A percentile compares a stretch with the other conserved stretches of the same genome.
Conservation (phyloP, 30 jellyfish, hydroid and myxozoan species). For the Cassiopea xamachana region DNA sequence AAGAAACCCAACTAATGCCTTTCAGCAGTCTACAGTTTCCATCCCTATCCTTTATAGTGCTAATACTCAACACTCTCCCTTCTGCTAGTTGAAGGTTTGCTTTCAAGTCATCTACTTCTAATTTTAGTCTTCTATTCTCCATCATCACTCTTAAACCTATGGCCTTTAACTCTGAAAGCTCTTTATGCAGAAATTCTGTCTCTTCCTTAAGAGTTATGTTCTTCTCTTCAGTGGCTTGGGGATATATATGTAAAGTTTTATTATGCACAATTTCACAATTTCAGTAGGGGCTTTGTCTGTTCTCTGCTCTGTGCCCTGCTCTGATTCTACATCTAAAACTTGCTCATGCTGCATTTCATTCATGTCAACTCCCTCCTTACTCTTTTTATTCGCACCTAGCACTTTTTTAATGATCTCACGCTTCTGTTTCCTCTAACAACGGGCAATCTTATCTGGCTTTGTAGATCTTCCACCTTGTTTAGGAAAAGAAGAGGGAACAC, state of each 20-base stretch:
- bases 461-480: not conserved
- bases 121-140: not conserved
- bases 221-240: not conserved
- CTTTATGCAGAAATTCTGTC: not conserved
- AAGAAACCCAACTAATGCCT: not conserved
- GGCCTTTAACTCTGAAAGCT: not conserved
- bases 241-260: not conserved
- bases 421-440: not conserved
- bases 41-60: not conserved
- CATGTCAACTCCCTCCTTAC: not conserved
- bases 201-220: not conserved
- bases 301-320: not conserved
- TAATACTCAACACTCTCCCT: not conserved
- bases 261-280: not conserved
- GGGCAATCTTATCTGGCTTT: not conserved
- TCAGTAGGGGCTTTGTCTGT: not conserved
- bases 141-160: not conserved
- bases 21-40: not conserved
- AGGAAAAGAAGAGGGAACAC: not conserved
- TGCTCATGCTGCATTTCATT: not conserved
- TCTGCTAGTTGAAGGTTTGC: not conserved
- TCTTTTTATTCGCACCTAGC: not conserved
- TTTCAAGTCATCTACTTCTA: not conserved
- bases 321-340: not conserved
- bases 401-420: not conserved